Percentiles rank a stretch among this genome's conserved stretches.
These are phyloP conservation scores for Aphaenogaster rudis DNA, from an alignment of 1,140 invertebrate species.

Conservation along the genomic window DNA sequence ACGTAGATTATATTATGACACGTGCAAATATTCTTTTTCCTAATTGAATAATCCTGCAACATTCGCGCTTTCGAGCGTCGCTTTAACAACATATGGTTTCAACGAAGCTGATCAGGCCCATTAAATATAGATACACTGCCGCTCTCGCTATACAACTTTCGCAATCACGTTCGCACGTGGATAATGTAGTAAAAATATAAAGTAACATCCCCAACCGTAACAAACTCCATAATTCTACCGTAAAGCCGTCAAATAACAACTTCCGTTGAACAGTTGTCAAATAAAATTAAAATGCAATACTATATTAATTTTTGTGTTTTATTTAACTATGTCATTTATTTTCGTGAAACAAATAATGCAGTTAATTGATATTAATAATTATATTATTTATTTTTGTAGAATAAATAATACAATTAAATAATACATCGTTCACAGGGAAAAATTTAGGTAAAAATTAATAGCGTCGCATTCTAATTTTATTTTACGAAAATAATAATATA, in stretches of 20 bases:
- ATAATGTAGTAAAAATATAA: not conserved
- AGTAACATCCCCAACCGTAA: not conserved
- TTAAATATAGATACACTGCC: conserved; percentile 5
- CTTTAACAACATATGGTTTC: not conserved
- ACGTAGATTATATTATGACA: not conserved
- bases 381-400: not conserved
- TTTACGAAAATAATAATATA: not conserved
- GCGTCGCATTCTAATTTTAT: not conserved
- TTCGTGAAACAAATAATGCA: not conserved
- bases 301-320: not conserved
- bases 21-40: not conserved
- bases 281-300: not conserved
- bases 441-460: not conserved
- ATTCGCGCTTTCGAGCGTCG: not conserved
- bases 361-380: not conserved
- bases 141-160: not conserved
- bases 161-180: not conserved
- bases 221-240: not conserved
- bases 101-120: not conserved
- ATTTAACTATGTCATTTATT: not conserved
- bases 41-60: conserved; percentile 3
- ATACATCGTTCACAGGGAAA: not conserved
- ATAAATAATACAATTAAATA: not conserved
- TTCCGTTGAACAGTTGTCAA: not conserved
- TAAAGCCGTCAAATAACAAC: not conserved